Evolutionary conservation across 2,888 invertebrate species (phyloP), one percentile per base, ranked within the genome.

Genomic region (Polietes domitor): DNA sequence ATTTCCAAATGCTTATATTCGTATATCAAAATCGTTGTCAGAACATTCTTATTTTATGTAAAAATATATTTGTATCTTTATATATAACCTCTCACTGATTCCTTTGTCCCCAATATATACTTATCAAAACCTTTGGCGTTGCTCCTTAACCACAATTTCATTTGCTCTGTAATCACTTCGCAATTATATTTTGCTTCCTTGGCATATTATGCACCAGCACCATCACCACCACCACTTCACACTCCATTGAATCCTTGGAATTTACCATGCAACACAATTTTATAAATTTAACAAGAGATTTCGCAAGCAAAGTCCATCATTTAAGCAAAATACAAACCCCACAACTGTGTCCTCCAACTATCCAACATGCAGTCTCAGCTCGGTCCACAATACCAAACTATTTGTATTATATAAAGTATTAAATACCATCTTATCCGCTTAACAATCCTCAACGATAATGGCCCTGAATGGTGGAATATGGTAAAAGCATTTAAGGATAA

Each of bases 321-420:
- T 26, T 24, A 26, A 26, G n/a, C 58, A 58, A 58, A 9, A 0
- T 50, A 6, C 17, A 1, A 6, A n/a, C 17, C 6, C 37, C 37
- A 37, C 37, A 37, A 37, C 37, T 32, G 21, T 21, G 10, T 24
- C 53, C 24, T 21, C 5, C 37, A 12, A 32, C 32, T 7, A 32
- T 50, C 53, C 53, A 19, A 10, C 1, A 17, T 26, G 26, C 10
- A 37, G 6, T 12, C 15, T 9, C 58, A 10, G 19, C 3, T 19
- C 2, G 55, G 24, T 28, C 28, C 43, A 68, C 68, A 68, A 68
- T 68, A 24, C 68, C 68, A 41, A 68, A 73, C 73, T 61, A 73
- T 73, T 73, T 73, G 73, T 73, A 73, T 73, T 73, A 73, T 73
- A 73, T 73, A 61, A 73, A 73, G 58, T 73, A 73, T 73, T 73